These are phyloP conservation scores for Ormia ochracea DNA, from an alignment of 2,888 invertebrate genomes.

Conservation along the genomic window DNA sequence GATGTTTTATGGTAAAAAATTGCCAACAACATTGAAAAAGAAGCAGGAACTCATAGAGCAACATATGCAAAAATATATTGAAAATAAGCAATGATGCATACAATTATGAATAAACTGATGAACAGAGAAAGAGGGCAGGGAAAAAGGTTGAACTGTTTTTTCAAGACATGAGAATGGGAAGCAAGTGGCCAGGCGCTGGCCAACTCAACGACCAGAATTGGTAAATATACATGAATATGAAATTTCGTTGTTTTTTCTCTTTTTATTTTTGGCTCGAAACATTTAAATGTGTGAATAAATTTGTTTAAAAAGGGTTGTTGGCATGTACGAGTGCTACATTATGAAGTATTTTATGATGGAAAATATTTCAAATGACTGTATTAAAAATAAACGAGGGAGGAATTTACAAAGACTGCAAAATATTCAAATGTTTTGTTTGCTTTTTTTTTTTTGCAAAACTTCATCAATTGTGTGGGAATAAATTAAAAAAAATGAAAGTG, in stretches of 20 bases:
- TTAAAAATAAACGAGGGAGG: slow-evolving; percentile 66
- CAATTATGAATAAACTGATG: slow-evolving; percentile 45
- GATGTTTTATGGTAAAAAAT: slow-evolving; percentile 53
- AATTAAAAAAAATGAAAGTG: slow-evolving; percentile 22
- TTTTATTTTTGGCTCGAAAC: too few relatives aligned
- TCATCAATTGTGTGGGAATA: slow-evolving; percentile 47
- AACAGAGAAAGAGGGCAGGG: slow-evolving; percentile 36
- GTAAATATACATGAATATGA: slow-evolving; percentile 64
- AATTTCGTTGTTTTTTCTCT: slow-evolving; percentile 56
- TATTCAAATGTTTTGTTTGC: slow-evolving; percentile 57
- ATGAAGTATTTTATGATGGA: slow-evolving; percentile 64
- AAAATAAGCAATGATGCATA: slow-evolving; percentile 57
- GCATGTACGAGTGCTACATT: neutral
- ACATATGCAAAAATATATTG: slow-evolving; percentile 72
- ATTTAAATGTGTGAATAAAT: slow-evolving; percentile 46
- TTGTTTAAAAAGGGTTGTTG: slow-evolving; percentile 63
- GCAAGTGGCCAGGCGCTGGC: slow-evolving; percentile 30
- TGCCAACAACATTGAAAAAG: slow-evolving; percentile 51
- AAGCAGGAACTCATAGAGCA: slow-evolving; percentile 60
- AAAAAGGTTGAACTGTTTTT: slow-evolving; percentile 64
- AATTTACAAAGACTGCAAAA: slow-evolving; percentile 59
- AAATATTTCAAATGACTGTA: slow-evolving; percentile 52
- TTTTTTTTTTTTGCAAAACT: slow-evolving; percentile 2
- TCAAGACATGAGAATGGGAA: slow-evolving; percentile 37
- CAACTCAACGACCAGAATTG: slow-evolving; percentile 7